A percentile compares a stretch with the other conserved stretches of the same genome.
phyloP scores from a whole-genome alignment of 2,888 invertebrate species.

The Acleris sparsana region DNA sequence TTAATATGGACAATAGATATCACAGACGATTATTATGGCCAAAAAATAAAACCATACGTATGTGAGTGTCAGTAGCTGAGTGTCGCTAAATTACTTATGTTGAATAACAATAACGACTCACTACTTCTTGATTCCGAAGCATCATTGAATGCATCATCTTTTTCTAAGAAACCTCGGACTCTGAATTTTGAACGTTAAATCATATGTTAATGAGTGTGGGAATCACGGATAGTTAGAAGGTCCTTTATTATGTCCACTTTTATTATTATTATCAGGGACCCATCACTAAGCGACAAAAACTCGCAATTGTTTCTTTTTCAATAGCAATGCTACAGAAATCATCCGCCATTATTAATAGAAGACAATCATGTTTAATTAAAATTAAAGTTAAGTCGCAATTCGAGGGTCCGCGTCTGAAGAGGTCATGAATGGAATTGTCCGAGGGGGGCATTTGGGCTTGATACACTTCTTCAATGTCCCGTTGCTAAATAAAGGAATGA shows the following conservation, averaged over 20 bases:
- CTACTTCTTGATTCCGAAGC: no score
- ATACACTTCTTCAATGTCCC: slow-evolving; percentile 78
- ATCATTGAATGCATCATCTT: no score
- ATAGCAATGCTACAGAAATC: slow-evolving; percentile 8
- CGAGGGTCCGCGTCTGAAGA: slow-evolving; percentile 59
- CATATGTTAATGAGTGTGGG: slow-evolving; percentile 24
- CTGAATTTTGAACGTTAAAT: slow-evolving; percentile 5
- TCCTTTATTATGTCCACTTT: slow-evolving; percentile 21
- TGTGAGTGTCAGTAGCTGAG: no score
- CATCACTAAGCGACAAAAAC: slow-evolving; percentile 26
- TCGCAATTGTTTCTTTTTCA: slow-evolving; percentile 29
- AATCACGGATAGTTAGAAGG: slow-evolving; percentile 21
- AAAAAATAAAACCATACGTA: no score
- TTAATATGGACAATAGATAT: no score
- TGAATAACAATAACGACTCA: no score
- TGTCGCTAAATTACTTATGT: no score
- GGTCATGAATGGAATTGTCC: slow-evolving; percentile 69
- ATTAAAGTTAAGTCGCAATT: slow-evolving; percentile 66
- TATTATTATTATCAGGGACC: background rate
- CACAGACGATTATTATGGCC: no score
- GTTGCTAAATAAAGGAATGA: slow-evolving; percentile 68
- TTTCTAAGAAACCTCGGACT: background rate
- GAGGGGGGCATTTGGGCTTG: slow-evolving; percentile 77
- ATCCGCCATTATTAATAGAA: slow-evolving; percentile 40
- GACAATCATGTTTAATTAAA: slow-evolving; percentile 69